Evolutionary conservation across 53 echinoderm and acorn worm species (phyloP).

Genomic region (Henricia sp.): DNA sequence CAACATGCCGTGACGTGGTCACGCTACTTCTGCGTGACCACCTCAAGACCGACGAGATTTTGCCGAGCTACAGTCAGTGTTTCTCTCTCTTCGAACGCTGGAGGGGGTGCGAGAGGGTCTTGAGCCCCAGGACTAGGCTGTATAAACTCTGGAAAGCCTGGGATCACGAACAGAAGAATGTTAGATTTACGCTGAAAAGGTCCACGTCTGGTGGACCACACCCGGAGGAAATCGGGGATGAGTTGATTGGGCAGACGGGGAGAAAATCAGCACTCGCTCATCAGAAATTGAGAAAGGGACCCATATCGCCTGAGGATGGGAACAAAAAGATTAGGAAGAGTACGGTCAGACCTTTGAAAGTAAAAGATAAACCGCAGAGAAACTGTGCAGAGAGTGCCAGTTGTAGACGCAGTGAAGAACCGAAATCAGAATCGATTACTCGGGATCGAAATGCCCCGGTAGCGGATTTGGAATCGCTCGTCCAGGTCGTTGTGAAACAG

Average conservation of each 20-base stretch:
- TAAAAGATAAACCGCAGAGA: neutral
- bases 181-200: constrained; percentile 85
- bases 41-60: constrained; percentile 68
- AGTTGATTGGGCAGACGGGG: constrained; percentile 23
- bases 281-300: neutral
- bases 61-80: constrained; percentile 59
- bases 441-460: constrained; percentile 6
- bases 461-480: constrained; percentile 52
- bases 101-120: constrained; percentile 90
- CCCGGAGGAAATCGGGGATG: constrained; percentile 45
- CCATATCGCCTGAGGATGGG: neutral
- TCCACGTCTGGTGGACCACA: constrained; percentile 63
- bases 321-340: constrained; percentile 10
- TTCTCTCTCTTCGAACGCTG: constrained; percentile 93
- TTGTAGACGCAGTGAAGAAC: constrained; percentile 24
- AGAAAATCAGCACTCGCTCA: neutral
- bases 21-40: constrained; percentile 72
- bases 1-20: constrained; percentile 87
- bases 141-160: constrained; percentile 97
- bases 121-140: constrained; percentile 81
- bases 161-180: constrained; percentile 87
- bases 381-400: neutral
- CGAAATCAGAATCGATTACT: constrained; percentile 7
- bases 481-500: constrained; percentile 80
- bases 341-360: constrained; percentile 35